Base-by-base conservation (phyloP, 2,797 vertebrate species). In the Allobates femoralis region DNA sequence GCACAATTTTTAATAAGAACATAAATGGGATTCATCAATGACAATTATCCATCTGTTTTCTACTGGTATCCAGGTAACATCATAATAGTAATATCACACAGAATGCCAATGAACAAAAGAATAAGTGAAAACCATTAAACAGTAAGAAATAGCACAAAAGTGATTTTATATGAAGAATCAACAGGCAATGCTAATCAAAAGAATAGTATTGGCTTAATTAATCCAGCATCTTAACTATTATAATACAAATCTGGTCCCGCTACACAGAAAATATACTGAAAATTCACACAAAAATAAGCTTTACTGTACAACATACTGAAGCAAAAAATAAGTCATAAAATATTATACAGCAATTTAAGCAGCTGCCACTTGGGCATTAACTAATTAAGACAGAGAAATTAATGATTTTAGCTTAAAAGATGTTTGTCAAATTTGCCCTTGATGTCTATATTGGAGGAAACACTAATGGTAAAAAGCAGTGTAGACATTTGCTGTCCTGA, bases 341-440 rank as follows among this genome's bases (percentile, higher is more conserved):
- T 41, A 50, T 74, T 74, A 50, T 26, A 81, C 19, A 37, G 30
- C 50, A 82, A 82, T 56, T 74, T 82, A 56, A 67, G 50, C 66
- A 58, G 51, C 56, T n/a, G 53, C 46, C 79, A 67, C 79, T 81
- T 67, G 79, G 79, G 79, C 41, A 66, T 81, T 81, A 67, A 67
- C 41, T 81, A 81, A 82, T 82, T 74, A 60, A 74, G 53, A 83
- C 53, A 84, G 37, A 51, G 26, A 60, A 76, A 76, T 75, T 32
- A 76, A 76, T 76, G 56, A 62, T 74, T 75, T 75, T 16, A 62
- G 23, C 71, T 84, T 11, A 66, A 84, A 75, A 75, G 69, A 60
- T 74, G 32, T 74, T 74, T 73, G 34, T 23, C 11, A 60, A 60
- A 28, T 75, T 21, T 62, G 55, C 26, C 69, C 81, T 83, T 74